A percentile compares a stretch with the other conserved stretches of the same genome.
phyloP scores from a whole-genome alignment of 1,140 invertebrate genomes.

The Drosophila punjabiensis region DNA sequence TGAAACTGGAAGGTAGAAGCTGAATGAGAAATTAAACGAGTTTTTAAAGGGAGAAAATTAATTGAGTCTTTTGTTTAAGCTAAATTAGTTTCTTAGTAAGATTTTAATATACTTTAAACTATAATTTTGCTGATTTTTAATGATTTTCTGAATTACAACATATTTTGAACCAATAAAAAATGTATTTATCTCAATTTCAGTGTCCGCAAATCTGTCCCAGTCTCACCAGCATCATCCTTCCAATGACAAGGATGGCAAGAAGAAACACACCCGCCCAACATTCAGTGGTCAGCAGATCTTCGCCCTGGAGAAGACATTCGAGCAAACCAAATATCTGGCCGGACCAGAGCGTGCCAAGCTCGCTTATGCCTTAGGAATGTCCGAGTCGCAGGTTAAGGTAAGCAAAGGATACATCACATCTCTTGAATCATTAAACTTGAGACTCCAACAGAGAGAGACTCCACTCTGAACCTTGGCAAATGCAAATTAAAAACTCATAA shows the following conservation, averaged over 20 bases:
- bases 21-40: not conserved
- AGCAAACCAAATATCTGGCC: slow-evolving; percentile 99
- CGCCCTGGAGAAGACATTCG: slow-evolving; percentile 99
- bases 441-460: not conserved
- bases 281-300: slow-evolving; percentile 99
- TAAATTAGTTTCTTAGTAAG: not conserved
- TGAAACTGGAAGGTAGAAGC: not conserved
- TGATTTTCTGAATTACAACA: too few species aligned
- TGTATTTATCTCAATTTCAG: slow-evolving; percentile 84
- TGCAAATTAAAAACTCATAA: slow-evolving; percentile 77
- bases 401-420: slow-evolving; percentile 61
- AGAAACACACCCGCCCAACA: slow-evolving; percentile 99
- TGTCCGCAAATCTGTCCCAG: slow-evolving; percentile 89
- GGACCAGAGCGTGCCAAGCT: slow-evolving; percentile 99
- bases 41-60: not conserved
- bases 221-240: slow-evolving; percentile 86
- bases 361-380: slow-evolving; percentile 99
- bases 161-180: too few species aligned
- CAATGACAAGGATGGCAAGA: slow-evolving; percentile 96
- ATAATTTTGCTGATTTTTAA: not conserved
- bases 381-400: slow-evolving; percentile 99
- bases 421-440: not conserved
- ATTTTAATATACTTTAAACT: not conserved
- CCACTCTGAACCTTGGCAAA: slow-evolving; percentile 14
- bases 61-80: not conserved